phyloP scores from a whole-genome alignment of 2,888 invertebrate species.

The Parnassius glacialis region DNA sequence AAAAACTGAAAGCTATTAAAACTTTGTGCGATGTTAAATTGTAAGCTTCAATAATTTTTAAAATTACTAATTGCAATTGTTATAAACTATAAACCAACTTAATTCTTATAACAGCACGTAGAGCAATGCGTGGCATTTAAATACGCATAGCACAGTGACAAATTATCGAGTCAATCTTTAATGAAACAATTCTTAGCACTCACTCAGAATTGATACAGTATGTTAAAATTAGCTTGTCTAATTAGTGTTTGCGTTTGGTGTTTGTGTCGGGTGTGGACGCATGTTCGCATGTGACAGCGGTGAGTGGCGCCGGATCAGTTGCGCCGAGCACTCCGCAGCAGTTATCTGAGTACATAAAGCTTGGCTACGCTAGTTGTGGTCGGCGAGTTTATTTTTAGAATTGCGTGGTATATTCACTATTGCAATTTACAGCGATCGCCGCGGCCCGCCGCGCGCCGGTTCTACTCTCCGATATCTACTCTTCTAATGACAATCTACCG shows the following conservation, averaged over 20 bases:
- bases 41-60: slow-evolving; percentile 32
- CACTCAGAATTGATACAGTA: slow-evolving; percentile 37
- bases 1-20: slow-evolving; percentile 56
- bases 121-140: slow-evolving; percentile 20
- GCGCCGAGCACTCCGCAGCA: slow-evolving; percentile 52
- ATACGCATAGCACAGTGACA: slow-evolving; percentile 23
- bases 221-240: slow-evolving; percentile 55
- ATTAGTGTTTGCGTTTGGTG: slow-evolving; percentile 49
- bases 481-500: slow-evolving; percentile 69
- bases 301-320: slow-evolving; percentile 45
- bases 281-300: slow-evolving; percentile 56
- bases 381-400: slow-evolving; percentile 74
- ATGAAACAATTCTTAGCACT: slow-evolving; percentile 38
- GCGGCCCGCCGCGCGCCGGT: slow-evolving; percentile 54
- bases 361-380: slow-evolving; percentile 66
- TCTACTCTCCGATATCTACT: slow-evolving; percentile 52
- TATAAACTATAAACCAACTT: not conserved
- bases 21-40: slow-evolving; percentile 39
- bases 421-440: slow-evolving; percentile 60
- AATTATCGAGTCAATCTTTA: slow-evolving; percentile 28
- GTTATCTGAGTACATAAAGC: slow-evolving; percentile 65
- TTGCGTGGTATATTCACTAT: slow-evolving; percentile 69
- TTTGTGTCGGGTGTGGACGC: slow-evolving; percentile 41
- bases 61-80: too few relatives aligned
- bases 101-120: slow-evolving; percentile 15